A percentile compares a stretch with the other conserved stretches of the same genome.
These are phyloP conservation scores for Panzeria rudis DNA, from an alignment of 2,888 invertebrate genomes.

Conservation along the genomic window DNA sequence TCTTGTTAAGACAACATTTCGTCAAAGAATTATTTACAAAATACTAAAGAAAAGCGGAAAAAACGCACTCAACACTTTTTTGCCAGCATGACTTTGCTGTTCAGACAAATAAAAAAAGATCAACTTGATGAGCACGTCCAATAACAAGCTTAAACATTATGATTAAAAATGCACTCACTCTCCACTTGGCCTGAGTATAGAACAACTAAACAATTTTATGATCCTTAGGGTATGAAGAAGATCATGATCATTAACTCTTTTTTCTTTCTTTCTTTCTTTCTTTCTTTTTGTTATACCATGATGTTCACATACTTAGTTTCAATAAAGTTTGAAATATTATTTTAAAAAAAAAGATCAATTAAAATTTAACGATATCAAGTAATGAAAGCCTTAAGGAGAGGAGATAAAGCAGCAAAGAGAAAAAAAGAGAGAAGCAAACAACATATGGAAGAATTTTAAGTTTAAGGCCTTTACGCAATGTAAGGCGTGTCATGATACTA, in stretches of 20 bases:
- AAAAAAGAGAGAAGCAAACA: slow-evolving; percentile 1
- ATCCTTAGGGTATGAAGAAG: slow-evolving; percentile 61
- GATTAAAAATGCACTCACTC: slow-evolving; percentile 77
- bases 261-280: neutral
- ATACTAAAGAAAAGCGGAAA: slow-evolving; percentile 14
- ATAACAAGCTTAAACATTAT: slow-evolving; percentile 76
- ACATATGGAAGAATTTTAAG: slow-evolving; percentile 48
- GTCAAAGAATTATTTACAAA: slow-evolving; percentile 73
- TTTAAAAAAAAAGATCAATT: slow-evolving; percentile 79
- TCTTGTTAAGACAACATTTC: slow-evolving; percentile 81
- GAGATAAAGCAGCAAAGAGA: neutral
- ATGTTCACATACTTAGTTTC: slow-evolving; percentile 68
- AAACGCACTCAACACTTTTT: slow-evolving; percentile 50
- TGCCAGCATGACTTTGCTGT: slow-evolving; percentile 39
- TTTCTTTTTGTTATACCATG: slow-evolving; percentile 3
- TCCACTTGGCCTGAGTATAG: slow-evolving; percentile 4
- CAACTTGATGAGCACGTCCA: slow-evolving; percentile 55
- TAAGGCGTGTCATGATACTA: slow-evolving; percentile 68
- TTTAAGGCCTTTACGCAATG: slow-evolving; percentile 21
- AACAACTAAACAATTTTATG: slow-evolving; percentile 57
- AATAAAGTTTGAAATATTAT: slow-evolving; percentile 45
- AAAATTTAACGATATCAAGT: slow-evolving; percentile 82
- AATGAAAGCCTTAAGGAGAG: slow-evolving; percentile 39
- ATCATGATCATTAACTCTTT: slow-evolving; percentile 52
- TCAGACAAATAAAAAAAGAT: neutral